These are phyloP conservation scores for Sarcoramphus papa DNA, from an alignment of 2,797 vertebrate genomes.

Conservation along the genomic window DNA sequence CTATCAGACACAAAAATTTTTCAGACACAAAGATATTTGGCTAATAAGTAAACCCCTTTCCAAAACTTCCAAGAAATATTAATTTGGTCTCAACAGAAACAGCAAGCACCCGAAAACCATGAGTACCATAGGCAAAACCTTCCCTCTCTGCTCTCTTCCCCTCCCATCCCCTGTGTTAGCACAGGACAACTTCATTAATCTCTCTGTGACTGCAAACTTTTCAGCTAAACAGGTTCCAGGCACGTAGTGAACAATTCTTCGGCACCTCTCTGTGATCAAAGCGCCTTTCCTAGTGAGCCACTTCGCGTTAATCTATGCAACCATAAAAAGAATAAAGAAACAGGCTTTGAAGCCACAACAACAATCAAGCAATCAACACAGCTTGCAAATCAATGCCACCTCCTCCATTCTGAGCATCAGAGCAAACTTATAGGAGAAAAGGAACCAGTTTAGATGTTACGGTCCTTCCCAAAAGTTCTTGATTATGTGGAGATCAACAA, in stretches of 20 bases:
- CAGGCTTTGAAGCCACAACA: background rate
- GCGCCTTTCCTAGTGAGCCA: background rate
- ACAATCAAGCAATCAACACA: background rate
- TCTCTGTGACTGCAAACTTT: fast-evolving
- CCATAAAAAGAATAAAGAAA: background rate
- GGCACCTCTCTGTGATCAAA: background rate
- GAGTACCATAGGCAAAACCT: background rate
- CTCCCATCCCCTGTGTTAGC: background rate
- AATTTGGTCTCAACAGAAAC: background rate
- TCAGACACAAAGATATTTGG: background rate
- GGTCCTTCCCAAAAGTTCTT: background rate
- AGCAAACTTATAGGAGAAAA: background rate
- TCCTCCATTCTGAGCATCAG: background rate
- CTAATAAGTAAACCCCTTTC: background rate
- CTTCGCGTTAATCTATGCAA: background rate
- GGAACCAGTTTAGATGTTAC: background rate
- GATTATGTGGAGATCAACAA: background rate
- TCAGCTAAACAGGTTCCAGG: background rate
- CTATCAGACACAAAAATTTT: background rate
- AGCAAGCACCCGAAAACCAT: fast-evolving
- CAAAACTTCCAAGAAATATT: background rate
- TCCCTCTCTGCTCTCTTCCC: background rate
- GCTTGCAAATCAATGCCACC: background rate
- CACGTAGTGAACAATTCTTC: background rate
- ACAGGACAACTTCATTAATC: background rate